Conservation (phyloP, 2,888 invertebrate genomes). For the Clistopyga incitator region DNA sequence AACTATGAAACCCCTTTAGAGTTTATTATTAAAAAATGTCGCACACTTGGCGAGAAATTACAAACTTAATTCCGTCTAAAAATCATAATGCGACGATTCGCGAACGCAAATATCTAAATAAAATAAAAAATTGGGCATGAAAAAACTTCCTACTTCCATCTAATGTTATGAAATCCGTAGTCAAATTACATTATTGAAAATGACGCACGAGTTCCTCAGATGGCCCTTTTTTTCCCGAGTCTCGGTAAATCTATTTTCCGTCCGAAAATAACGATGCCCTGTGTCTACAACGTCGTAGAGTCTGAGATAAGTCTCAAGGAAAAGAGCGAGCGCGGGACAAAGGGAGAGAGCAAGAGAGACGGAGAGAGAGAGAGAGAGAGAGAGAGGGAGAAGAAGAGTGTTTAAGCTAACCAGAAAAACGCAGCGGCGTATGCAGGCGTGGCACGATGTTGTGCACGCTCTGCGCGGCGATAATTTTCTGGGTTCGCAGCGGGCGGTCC, state of each 20-base stretch:
- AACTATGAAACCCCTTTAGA: too few relatives aligned
- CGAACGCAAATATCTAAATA: too few relatives aligned
- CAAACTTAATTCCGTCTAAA: too few relatives aligned
- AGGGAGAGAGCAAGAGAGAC: background rate
- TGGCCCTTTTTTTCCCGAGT: background rate
- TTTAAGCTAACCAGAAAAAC: conserved; percentile 14
- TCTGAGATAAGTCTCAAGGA: background rate
- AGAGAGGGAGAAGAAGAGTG: background rate
- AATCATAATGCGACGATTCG: too few relatives aligned
- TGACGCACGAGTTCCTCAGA: too few relatives aligned
- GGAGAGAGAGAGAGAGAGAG: background rate
- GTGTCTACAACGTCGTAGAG: conserved; percentile 22
- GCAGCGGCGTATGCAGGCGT: conserved; percentile 50
- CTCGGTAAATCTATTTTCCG: background rate
- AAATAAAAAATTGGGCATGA: too few relatives aligned
- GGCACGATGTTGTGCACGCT: conserved; percentile 49
- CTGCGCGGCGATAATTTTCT: conserved; percentile 60
- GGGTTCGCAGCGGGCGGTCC: conserved; percentile 61
- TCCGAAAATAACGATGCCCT: conserved; percentile 13
- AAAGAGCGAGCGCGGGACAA: too few relatives aligned
- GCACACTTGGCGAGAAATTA: too few relatives aligned
- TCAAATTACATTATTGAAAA: too few relatives aligned
- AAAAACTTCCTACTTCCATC: too few relatives aligned
- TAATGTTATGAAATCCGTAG: too few relatives aligned
- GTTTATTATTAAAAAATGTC: too few relatives aligned